These are phyloP conservation scores for Sebastes nivosus DNA, from an alignment of 2,797 vertebrate genomes.

Conservation along the genomic window DNA sequence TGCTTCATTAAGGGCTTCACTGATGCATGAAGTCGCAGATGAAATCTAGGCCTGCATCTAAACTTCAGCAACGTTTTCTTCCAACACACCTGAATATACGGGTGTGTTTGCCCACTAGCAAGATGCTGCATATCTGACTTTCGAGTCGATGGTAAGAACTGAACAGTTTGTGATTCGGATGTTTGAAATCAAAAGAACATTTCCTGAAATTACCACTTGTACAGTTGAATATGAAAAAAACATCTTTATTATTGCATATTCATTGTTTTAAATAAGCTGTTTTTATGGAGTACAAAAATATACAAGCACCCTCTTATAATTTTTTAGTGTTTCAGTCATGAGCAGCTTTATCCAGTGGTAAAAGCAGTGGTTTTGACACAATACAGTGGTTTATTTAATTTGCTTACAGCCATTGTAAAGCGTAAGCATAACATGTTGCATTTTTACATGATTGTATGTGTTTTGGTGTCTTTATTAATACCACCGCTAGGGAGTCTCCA, in stretches of 20 bases:
- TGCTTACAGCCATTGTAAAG: not conserved
- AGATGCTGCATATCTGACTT: not conserved
- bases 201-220: not conserved
- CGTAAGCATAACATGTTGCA: rapidly evolving
- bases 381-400: not conserved
- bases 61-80: too few species aligned
- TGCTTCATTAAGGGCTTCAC: too few species aligned
- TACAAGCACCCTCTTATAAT: not conserved
- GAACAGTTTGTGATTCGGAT: not conserved
- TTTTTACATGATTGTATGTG: not conserved
- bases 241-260: not conserved
- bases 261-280: conserved; percentile 8
- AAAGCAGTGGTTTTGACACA: not conserved
- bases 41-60: too few species aligned
- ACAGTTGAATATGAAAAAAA: not conserved
- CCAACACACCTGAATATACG: too few species aligned
- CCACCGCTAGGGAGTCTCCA: not conserved
- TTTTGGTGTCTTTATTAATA: not conserved
- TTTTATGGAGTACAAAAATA: conserved; percentile 32
- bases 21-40: too few species aligned
- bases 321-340: not conserved
- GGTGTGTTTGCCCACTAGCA: not conserved
- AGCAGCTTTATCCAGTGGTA: not conserved
- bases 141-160: not conserved
- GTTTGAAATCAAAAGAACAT: not conserved